phyloP scores from a whole-genome alignment of 2,888 invertebrate genomes.

The Bombylius major region DNA sequence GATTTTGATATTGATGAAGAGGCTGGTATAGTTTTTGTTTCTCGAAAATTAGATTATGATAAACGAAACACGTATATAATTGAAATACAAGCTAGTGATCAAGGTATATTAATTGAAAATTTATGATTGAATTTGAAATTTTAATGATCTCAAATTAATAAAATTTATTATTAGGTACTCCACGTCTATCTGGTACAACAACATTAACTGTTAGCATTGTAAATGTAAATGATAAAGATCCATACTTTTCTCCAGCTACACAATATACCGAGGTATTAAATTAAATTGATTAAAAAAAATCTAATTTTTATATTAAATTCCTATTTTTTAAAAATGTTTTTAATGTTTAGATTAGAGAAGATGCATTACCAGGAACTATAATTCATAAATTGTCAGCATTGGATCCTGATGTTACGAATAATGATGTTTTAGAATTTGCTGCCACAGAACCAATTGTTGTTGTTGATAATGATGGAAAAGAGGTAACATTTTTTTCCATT shows the following conservation, averaged over 20 bases:
- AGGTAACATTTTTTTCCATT: conserved; percentile 37
- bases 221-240: conserved; percentile 80
- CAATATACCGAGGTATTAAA: conserved; percentile 58
- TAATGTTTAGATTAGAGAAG: conserved; percentile 51
- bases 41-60: conserved; percentile 72
- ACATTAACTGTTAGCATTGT: conserved; percentile 65
- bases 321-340: neutral
- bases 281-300: neutral
- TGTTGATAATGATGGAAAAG: conserved; percentile 70
- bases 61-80: conserved; percentile 65
- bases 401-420: conserved; percentile 65
- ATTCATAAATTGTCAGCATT: conserved; percentile 60
- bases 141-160: no score
- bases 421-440: conserved; percentile 50
- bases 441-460: conserved; percentile 61
- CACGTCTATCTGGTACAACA: conserved; percentile 68
- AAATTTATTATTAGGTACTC: conserved; percentile 44
- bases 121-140: neutral
- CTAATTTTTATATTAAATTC: neutral
- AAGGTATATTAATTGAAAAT: conserved; percentile 38
- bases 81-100: conserved; percentile 68
- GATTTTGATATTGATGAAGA: conserved; percentile 69
- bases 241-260: conserved; percentile 64
- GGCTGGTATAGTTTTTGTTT: conserved; percentile 63
- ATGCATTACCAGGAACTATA: conserved; percentile 56